phyloP scores from a whole-genome alignment of 2,797 vertebrate species.

The Alectoris magna region DNA sequence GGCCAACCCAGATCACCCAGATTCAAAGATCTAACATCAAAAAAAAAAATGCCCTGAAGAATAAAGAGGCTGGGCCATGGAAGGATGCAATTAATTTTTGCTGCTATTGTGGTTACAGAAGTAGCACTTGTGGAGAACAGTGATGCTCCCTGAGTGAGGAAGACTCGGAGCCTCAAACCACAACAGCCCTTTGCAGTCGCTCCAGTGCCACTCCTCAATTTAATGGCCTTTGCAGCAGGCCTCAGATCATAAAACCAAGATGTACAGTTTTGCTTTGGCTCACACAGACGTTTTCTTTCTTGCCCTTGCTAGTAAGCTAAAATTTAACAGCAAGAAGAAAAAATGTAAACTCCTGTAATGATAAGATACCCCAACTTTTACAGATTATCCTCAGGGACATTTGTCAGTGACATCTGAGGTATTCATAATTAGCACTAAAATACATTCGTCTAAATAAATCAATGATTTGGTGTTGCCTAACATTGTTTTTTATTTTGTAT shows the following conservation, averaged over 20 bases:
- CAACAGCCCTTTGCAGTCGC: not conserved
- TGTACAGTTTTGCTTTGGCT: not conserved
- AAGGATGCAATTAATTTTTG: constrained; percentile 22
- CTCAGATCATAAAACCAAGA: not conserved
- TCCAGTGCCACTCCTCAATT: not conserved
- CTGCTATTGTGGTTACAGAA: not conserved
- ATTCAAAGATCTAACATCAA: not conserved
- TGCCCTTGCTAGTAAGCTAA: not conserved
- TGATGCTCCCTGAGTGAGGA: not conserved
- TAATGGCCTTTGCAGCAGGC: not conserved
- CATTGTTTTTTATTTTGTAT: not conserved
- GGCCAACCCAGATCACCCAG: not conserved
- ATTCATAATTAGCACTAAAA: not conserved
- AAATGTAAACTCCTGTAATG: not conserved
- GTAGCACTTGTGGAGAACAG: not conserved
- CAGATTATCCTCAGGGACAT: not conserved
- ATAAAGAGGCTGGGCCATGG: not conserved
- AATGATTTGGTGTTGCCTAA: not conserved
- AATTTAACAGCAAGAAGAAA: not conserved
- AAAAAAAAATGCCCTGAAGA: not conserved
- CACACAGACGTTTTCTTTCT: not conserved
- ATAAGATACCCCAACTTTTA: not conserved
- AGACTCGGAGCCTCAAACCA: not conserved
- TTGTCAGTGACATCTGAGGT: not conserved
- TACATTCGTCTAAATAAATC: constrained; percentile 2